Conservation (phyloP, 2,113 vertebrate genomes). For the Cyprinodon variegatus region DNA sequence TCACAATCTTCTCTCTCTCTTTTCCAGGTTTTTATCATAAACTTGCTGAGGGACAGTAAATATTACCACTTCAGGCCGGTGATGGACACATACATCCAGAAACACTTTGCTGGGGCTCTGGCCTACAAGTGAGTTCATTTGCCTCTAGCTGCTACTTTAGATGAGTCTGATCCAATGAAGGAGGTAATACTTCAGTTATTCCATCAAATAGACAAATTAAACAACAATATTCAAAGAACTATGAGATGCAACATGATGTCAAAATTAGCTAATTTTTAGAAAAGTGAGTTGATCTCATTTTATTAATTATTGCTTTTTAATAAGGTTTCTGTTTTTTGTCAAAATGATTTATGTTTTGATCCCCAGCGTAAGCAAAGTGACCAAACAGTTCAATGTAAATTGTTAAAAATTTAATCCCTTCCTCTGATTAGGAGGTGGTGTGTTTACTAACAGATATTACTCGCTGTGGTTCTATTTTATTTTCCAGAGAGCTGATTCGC, state of each 20-base stretch:
- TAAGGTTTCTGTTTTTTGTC: background rate
- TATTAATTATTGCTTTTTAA: background rate
- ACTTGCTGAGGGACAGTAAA: constrained; percentile 96
- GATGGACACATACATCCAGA: constrained; percentile 98
- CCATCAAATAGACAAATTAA: background rate
- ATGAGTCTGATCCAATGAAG: background rate
- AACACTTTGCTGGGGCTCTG: constrained; percentile 96
- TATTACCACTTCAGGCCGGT: constrained; percentile 97
- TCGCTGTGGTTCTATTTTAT: background rate
- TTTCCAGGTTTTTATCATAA: constrained; percentile 95
- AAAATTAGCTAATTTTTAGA: background rate
- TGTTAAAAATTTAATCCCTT: background rate
- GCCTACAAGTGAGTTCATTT: constrained; percentile 90
- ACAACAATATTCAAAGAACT: background rate
- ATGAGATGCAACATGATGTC: background rate
- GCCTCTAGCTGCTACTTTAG: rapidly evolving
- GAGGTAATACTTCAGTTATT: background rate
- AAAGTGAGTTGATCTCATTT: too few relatives aligned
- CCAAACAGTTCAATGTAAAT: background rate
- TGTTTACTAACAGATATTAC: background rate
- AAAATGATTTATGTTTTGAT: background rate
- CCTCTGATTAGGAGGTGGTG: background rate
- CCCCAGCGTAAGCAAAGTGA: background rate
- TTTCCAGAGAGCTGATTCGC: constrained; percentile 92
- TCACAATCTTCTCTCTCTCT: background rate